Evolutionary conservation across 2,797 vertebrate species (phyloP), one percentile per base, ranked within the genome.

Genomic region (Eremophila alpestris): DNA sequence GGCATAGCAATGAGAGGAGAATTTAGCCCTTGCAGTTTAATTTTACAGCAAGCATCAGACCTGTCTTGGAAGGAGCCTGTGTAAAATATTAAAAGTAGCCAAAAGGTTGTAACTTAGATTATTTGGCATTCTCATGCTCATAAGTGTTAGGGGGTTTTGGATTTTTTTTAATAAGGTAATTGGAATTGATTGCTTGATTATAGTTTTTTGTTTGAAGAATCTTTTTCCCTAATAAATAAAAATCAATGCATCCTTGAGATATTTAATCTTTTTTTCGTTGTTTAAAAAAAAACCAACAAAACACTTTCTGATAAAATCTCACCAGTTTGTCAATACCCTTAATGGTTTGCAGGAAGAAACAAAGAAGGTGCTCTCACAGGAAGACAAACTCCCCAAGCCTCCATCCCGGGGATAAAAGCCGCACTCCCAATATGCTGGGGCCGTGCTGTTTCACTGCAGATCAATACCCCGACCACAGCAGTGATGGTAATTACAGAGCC

Each of bases 401-500:
- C 62, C 65, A 34, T 49, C 8, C 27, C 1, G 3, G 43, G 71
- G 82, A 82, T 43, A 48, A 83, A 76, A 89, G 78, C 9, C 76
- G 16, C 75, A 30, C 52, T 84, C 46, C n/a, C 30, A 41, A 41
- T 36, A 46, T 51, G 90, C 73, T 82, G 82, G 40, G 65, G 62
- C 41, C 68, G 71, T 48, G 92, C 89, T 87, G 74, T 86, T 90
- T 91, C 81, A 13, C 2, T 78, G 92, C 68, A 52, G 68, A 93
- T 93, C 95, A 56, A 87, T 97, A 81, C 16, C 48, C 59, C 36
- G 89, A 89, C 86, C 70, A 41, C 34, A 64, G 52, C 34, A 55
- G 36, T 0, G 3, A 46, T 20, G 87, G 56, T 73, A 87, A 90
- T 83, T 89, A 83, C 62, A 43, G 46, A 75, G 54, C 38, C 54